Base-by-base conservation (phyloP, 2,797 vertebrate species). In the Eulemur mongoz region DNA sequence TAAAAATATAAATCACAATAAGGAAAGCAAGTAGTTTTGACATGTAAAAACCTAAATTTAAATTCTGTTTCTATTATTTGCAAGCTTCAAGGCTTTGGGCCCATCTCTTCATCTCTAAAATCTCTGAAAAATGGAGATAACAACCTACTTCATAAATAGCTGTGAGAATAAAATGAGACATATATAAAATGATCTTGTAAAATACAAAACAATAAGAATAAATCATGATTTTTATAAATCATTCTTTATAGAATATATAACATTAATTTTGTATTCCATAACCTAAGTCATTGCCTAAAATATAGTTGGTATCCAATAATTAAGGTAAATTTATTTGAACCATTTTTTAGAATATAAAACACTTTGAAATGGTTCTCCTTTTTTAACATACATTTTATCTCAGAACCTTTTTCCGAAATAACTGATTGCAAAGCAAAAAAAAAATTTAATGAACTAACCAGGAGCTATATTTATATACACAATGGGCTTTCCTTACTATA, bases 1-100 rank as follows among this genome's bases (percentile, higher is more conserved):
- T 86, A 89, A 92, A 92, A 83, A 65, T 76, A 81, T 72, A 96
- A 91, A 70, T 72, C n/a, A 81, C 54, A 88, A 76, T n/a, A 76
- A 94, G 13, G 12, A 65, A 85, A 40, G 45, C n/a, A 95, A 83
- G 45, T 12, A 63, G 48, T 72, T 89, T 84, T 88, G 52, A 69
- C 38, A 93, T 87, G 40, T 14, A 78, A 91, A 95, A 70, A n/a
- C 7, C 57, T 70, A 78, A 78, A 67, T 67, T 94, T 86, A 69
- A 80, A n/a, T 82, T 83, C 30, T 80, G 9, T 10, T 83, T 93
- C 52, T 59, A 38, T 72, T 61, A 75, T 92, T 96, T 94, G 43
- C 69, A 67, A 89, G 14, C 32, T 78, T 25, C 32, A 73, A 85
- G n/a, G 32, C 25, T 30, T 89, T 69, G 1, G 22, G 11, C 80